Evolutionary conservation across 2,113 vertebrate genomes (phyloP).

Genomic region (Ceyx cyanopectus): DNA sequence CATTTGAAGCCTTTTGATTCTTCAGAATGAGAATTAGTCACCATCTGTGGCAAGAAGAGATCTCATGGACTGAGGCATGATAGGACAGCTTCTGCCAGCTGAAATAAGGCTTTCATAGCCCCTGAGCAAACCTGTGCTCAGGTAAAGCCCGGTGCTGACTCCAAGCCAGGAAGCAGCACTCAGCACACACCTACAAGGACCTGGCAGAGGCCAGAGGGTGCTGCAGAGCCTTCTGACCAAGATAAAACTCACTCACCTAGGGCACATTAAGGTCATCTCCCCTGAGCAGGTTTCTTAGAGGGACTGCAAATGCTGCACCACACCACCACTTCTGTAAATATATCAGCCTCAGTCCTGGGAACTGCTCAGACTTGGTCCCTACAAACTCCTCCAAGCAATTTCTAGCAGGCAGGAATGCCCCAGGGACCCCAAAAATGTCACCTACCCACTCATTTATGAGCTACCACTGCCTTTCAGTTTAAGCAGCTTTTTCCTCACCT

Average conservation of each 20-base stretch:
- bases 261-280: neutral
- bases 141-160: neutral
- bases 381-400: neutral
- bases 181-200: neutral
- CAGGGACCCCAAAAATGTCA: neutral
- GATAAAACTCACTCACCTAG: neutral
- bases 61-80: neutral
- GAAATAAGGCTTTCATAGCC: neutral
- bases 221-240: neutral
- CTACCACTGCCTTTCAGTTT: neutral
- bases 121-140: neutral
- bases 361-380: neutral
- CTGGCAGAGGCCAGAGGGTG: neutral
- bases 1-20: neutral
- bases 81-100: neutral
- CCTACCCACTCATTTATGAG: neutral
- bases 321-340: neutral
- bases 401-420: neutral
- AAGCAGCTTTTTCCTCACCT: neutral
- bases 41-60: neutral
- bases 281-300: neutral
- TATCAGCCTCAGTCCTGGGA: fast-evolving
- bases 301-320: neutral
- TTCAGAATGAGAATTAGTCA: neutral
- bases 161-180: neutral